A percentile compares a stretch with the other conserved stretches of the same genome.
phyloP scores from a whole-genome alignment of 2,888 invertebrate genomes.

The Agonum fuliginosum region DNA sequence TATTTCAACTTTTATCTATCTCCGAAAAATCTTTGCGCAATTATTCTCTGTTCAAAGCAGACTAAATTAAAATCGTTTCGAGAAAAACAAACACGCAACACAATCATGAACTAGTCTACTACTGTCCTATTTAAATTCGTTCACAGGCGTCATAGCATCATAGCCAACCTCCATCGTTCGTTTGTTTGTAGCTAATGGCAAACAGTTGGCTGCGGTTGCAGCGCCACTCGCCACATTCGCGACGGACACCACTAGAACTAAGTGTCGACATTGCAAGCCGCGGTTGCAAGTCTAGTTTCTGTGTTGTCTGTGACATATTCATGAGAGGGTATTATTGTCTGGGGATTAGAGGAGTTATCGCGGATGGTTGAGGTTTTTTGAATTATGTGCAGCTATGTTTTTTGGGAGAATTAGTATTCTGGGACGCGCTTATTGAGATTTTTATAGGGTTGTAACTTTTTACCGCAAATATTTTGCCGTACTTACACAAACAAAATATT shows the following conservation, averaged over 20 bases:
- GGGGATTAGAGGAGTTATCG: neutral
- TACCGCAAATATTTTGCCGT: too few species aligned
- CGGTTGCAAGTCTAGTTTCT: neutral
- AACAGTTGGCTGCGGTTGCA: conserved; percentile 28
- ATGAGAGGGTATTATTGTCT: neutral
- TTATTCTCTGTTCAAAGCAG: neutral
- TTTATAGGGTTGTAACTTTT: too few species aligned
- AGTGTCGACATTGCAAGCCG: neutral
- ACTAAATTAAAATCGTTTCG: too few species aligned
- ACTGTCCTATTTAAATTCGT: neutral
- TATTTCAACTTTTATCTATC: too few species aligned
- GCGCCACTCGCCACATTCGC: neutral
- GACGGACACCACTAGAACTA: neutral
- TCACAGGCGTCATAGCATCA: neutral
- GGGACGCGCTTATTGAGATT: neutral
- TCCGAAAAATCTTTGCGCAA: neutral
- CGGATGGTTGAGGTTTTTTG: neutral
- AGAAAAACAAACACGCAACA: neutral
- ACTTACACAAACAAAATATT: too few species aligned
- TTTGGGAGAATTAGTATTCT: too few species aligned
- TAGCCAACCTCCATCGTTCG: neutral
- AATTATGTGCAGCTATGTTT: neutral
- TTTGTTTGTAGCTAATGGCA: conserved; percentile 30
- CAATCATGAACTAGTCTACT: conserved; percentile 1
- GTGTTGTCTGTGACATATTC: conserved; percentile 23